Conservation (phyloP, 2,888 invertebrate genomes). For the Pachycephus smyrnensis region DNA sequence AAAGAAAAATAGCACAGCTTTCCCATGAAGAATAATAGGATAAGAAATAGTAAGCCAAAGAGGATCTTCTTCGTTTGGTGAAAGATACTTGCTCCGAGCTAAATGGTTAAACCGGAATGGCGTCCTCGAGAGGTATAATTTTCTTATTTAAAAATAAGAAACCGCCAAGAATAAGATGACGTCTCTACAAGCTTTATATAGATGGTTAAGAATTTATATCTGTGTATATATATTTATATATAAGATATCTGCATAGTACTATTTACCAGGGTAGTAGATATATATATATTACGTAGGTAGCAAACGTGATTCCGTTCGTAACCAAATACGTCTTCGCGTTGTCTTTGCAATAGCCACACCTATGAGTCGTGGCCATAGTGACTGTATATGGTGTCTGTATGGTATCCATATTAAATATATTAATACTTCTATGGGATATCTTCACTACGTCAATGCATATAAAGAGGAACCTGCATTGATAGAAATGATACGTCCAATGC, state of each 20-base stretch:
- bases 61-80: background rate
- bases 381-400: background rate
- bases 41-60: background rate
- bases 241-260: background rate
- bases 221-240: conserved; percentile 24
- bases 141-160: background rate
- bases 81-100: background rate
- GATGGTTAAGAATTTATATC: conserved; percentile 11
- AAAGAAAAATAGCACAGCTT: background rate
- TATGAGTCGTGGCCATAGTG: conserved; percentile 21
- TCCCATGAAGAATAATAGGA: background rate
- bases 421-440: background rate
- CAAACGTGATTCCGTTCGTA: conserved; percentile 48
- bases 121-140: background rate
- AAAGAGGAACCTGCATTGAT: background rate
- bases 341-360: conserved; percentile 38
- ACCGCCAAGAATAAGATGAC: background rate
- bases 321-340: conserved; percentile 59
- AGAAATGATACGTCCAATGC: background rate
- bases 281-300: conserved; percentile 32
- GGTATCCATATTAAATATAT: background rate
- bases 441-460: background rate
- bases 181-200: background rate
- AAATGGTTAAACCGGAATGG: background rate
- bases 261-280: background rate